Evolutionary conservation across 2,113 vertebrate species (phyloP), one percentile per base, ranked within the genome.

Genomic region (Polypterus bichir): DNA sequence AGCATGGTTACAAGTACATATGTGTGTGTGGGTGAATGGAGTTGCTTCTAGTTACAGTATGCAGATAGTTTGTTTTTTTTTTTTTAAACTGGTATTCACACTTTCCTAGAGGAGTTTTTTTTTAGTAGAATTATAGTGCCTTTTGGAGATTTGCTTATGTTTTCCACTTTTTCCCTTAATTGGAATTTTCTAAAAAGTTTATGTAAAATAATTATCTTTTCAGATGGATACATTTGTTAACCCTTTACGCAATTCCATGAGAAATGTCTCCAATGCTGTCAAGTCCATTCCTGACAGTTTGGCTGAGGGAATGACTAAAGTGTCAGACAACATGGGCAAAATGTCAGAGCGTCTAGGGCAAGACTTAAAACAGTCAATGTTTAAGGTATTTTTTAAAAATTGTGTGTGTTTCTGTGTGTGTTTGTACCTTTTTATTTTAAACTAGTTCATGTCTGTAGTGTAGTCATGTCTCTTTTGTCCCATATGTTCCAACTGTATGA

Each of bases 201-300:
- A 27, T 27, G 27, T 27, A 27, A 27, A 27, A 27, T 27, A 27
- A 27, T 27, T 27, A 27, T 27, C 57, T 65, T 46, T 63, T 47
- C 80, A 99, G 96, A 97, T 99, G 86, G 96, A 98, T 79, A 97
- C 94, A 45, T 93, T 99, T 86, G 95, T 98, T 74, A 99, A 98
- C 75, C 96, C 96, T 46, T 80, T 98, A 71, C 90, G 92, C 74
- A 99, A 94, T 81, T 98, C 95, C 77, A 98, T 99, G 93, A 89
- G 94, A 78, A 99, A 98, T 60, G 83, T 99, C 75, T 99, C 96
- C 75, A 97, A 97, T 64, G 94, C 90, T 27, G 96, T 99, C 68
- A 98, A 97, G 84, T 86, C 90, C 49, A 79, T 99, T 72, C 96
- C 96, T 58, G 96, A 99, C 86, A 99, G 94, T 75, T 84, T 99